These are phyloP conservation scores for Pleuronectes platessa DNA, from an alignment of 2,113 vertebrate species.

Conservation along the genomic window DNA sequence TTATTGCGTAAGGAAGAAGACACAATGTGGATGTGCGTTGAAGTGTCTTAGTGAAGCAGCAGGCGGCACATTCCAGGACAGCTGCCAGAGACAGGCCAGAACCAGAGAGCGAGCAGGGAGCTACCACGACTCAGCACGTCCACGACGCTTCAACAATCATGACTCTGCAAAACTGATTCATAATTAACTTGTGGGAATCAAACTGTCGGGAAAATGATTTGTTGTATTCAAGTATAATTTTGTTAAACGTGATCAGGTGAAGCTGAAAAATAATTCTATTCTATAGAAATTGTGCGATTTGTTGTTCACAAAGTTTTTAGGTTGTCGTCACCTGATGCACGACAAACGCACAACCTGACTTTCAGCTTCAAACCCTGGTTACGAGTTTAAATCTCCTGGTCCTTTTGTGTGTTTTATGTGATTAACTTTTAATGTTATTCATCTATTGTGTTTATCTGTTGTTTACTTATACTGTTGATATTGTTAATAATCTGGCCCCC, in stretches of 20 bases:
- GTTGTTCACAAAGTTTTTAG: too few relatives aligned
- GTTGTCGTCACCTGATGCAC: too few relatives aligned
- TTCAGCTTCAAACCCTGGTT: too few relatives aligned
- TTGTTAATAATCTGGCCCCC: too few relatives aligned
- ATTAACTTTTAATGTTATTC: too few relatives aligned
- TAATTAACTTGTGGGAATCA: constrained; percentile 24
- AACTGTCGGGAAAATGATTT: too few relatives aligned
- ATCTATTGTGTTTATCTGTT: too few relatives aligned
- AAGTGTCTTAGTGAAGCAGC: constrained; percentile 43
- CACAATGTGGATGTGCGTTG: constrained; percentile 18
- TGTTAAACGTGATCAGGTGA: background rate
- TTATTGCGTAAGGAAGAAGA: constrained; percentile 35
- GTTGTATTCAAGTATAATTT: background rate
- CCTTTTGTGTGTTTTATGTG: too few relatives aligned
- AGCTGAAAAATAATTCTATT: background rate
- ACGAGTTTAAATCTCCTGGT: too few relatives aligned
- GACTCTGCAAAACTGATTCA: constrained; percentile 40
- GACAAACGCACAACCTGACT: too few relatives aligned
- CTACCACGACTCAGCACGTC: constrained; percentile 31
- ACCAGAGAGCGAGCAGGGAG: constrained; percentile 13
- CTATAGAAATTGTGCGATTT: too few relatives aligned
- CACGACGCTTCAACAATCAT: constrained; percentile 34
- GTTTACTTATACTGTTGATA: too few relatives aligned
- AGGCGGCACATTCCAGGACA: constrained; percentile 59
- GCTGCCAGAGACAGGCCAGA: constrained; percentile 53